These are phyloP conservation scores for Trachymyrmex septentrionalis DNA, from an alignment of 1,140 invertebrate genomes.

Conservation along the genomic window DNA sequence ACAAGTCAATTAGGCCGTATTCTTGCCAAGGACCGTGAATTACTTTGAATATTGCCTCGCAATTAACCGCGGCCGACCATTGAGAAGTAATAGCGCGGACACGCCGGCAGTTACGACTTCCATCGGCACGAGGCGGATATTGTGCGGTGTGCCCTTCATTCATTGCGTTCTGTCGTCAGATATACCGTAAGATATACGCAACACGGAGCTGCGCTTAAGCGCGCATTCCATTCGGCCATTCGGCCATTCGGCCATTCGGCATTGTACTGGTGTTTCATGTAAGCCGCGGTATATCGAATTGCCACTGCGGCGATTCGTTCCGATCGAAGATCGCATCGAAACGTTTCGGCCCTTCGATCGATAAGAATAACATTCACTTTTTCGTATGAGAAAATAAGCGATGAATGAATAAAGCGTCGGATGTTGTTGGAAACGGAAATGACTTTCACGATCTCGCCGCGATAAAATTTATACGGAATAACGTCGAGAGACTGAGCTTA, in stretches of 20 bases:
- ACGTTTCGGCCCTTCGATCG: neutral
- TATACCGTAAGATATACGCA: conserved; percentile 31
- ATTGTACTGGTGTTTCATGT: conserved; percentile 13
- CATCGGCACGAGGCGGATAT: conserved; percentile 10
- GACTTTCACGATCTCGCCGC: neutral
- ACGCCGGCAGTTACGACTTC: conserved; percentile 40
- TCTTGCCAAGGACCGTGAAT: conserved; percentile 43
- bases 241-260: neutral
- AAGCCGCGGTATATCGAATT: conserved; percentile 27
- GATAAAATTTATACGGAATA: neutral
- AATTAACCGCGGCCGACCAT: conserved; percentile 48
- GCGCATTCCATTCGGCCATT: conserved; percentile 19
- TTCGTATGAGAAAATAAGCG: conserved; percentile 1
- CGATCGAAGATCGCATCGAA: conserved; percentile 6
- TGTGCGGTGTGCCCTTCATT: conserved; percentile 25
- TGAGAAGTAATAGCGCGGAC: conserved; percentile 41
- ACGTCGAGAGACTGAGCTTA: neutral
- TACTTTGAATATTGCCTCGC: conserved; percentile 47
- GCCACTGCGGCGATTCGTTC: conserved; percentile 19
- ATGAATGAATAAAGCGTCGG: neutral
- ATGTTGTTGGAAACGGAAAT: neutral
- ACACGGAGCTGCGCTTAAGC: neutral
- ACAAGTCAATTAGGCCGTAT: conserved; percentile 54
- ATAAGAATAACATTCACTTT: neutral
- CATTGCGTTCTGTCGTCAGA: conserved; percentile 5